Evolutionary conservation across 2,888 invertebrate genomes (phyloP).

Genomic region (Acleris holmiana): DNA sequence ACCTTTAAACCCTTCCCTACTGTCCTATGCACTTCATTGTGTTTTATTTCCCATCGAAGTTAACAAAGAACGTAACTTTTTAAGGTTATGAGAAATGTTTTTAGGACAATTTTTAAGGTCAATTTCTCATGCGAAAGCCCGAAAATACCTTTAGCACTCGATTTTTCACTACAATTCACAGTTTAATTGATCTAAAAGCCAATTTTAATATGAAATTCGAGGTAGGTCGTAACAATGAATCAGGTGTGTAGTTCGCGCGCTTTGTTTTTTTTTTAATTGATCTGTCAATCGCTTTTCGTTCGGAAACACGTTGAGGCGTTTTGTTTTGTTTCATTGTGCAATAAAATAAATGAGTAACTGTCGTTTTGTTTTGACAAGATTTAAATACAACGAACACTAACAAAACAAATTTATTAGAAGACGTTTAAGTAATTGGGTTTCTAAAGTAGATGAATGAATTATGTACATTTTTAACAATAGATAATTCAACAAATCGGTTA

Average conservation of each 20-base stretch:
- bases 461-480: slow-evolving; percentile 45
- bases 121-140: slow-evolving; percentile 35
- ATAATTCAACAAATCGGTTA: slow-evolving; percentile 46
- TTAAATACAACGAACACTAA: background rate
- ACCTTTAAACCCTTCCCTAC: slow-evolving; percentile 53
- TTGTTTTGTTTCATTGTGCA: background rate
- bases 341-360: too few species aligned
- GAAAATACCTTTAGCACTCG: slow-evolving; percentile 15
- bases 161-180: slow-evolving; percentile 32
- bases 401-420: slow-evolving; percentile 1
- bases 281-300: slow-evolving; percentile 41
- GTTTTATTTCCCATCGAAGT: slow-evolving; percentile 42
- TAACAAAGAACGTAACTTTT: slow-evolving; percentile 42
- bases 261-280: slow-evolving; percentile 42
- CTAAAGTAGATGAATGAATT: slow-evolving; percentile 29
- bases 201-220: slow-evolving; percentile 15
- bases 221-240: slow-evolving; percentile 37
- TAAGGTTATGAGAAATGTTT: slow-evolving; percentile 46
- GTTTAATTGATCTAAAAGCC: slow-evolving; percentile 13
- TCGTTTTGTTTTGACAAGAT: background rate
- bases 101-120: slow-evolving; percentile 23
- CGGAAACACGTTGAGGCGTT: slow-evolving; percentile 31
- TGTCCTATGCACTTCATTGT: slow-evolving; percentile 46
- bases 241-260: slow-evolving; percentile 47
- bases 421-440: slow-evolving; percentile 27